phyloP scores from a whole-genome alignment of 1,140 invertebrate genomes.

The Drosophila persimilis region DNA sequence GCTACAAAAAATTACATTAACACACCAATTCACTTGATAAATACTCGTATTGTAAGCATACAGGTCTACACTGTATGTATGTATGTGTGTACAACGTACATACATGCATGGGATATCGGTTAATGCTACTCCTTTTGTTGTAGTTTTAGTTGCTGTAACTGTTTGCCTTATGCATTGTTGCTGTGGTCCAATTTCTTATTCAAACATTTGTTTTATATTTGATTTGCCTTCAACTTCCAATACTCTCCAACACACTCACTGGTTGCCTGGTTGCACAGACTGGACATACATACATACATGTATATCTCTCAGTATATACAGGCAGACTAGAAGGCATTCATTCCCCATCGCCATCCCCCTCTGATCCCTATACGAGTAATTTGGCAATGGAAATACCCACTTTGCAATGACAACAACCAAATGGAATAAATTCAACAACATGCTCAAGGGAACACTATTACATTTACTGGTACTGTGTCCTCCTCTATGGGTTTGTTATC shows the following conservation, averaged over 20 bases:
- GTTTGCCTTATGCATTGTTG: slow-evolving; percentile 8
- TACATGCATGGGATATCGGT: slow-evolving; percentile 20
- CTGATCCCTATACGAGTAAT: slow-evolving; percentile 18
- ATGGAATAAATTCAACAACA: slow-evolving; percentile 22
- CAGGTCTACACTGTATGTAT: not conserved
- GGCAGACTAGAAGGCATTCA: slow-evolving; percentile 31
- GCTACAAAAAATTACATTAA: slow-evolving; percentile 53
- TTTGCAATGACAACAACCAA: slow-evolving; percentile 24
- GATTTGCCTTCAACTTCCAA: slow-evolving; percentile 44
- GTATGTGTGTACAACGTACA: not conserved
- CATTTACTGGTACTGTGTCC: not conserved
- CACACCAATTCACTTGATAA: slow-evolving; percentile 36
- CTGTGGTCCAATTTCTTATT: slow-evolving; percentile 71
- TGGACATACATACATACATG: slow-evolving; percentile 14
- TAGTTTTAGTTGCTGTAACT: slow-evolving; percentile 1
- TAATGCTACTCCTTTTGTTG: slow-evolving; percentile 21
- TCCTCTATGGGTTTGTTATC: not conserved
- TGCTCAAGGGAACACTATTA: slow-evolving; percentile 20
- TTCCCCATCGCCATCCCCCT: slow-evolving; percentile 19
- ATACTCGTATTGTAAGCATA: slow-evolving; percentile 18
- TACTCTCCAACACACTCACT: slow-evolving; percentile 19
- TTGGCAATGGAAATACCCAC: slow-evolving; percentile 38
- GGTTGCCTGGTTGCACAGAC: too few relatives aligned
- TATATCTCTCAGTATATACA: not conserved
- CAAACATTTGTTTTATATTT: slow-evolving; percentile 53